A percentile compares a stretch with the other conserved stretches of the same genome.
Conservation (phyloP, 2,888 invertebrate genomes). For the Caenorhabditis sp. region DNA sequence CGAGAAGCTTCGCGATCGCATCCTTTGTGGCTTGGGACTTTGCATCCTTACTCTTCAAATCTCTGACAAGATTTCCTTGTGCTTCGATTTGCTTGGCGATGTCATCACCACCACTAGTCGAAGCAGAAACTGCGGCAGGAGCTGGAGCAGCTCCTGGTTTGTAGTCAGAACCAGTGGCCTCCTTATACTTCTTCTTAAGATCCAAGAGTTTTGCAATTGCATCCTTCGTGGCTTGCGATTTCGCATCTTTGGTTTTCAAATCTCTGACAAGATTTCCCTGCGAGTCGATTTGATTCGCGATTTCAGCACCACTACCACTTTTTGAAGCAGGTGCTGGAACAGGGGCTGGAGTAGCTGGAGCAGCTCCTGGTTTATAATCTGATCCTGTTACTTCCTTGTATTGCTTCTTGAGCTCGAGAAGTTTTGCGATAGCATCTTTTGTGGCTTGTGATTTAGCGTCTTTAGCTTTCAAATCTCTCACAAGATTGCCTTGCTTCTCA, state of each 20-base stretch:
- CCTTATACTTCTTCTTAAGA: slow-evolving; percentile 90
- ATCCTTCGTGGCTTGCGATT: slow-evolving; percentile 85
- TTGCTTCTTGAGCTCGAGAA: slow-evolving; percentile 88
- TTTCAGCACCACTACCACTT: background rate
- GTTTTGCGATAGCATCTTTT: slow-evolving; percentile 86
- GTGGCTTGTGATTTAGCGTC: slow-evolving; percentile 84
- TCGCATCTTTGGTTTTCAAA: slow-evolving; percentile 85
- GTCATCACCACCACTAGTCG: slow-evolving; percentile 24
- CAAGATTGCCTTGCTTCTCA: slow-evolving; percentile 87
- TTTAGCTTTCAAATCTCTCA: slow-evolving; percentile 87
- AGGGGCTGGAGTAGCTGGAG: slow-evolving; percentile 73
- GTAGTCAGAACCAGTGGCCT: slow-evolving; percentile 85
- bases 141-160: slow-evolving; percentile 73
- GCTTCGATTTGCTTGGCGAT: slow-evolving; percentile 78
- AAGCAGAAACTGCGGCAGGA: slow-evolving; percentile 41
- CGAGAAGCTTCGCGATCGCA: slow-evolving; percentile 87
- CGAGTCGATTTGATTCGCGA: slow-evolving; percentile 78
- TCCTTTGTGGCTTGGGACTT: slow-evolving; percentile 85
- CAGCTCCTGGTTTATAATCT: slow-evolving; percentile 73
- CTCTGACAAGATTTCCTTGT: slow-evolving; percentile 88
- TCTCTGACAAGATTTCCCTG: slow-evolving; percentile 88
- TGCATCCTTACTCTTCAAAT: slow-evolving; percentile 86
- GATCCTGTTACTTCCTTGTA: slow-evolving; percentile 86
- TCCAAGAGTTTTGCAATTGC: slow-evolving; percentile 87
- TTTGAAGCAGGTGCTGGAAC: slow-evolving; percentile 45